Conservation (phyloP, 2,888 invertebrate species). For the Habrosyne pyritoides region DNA sequence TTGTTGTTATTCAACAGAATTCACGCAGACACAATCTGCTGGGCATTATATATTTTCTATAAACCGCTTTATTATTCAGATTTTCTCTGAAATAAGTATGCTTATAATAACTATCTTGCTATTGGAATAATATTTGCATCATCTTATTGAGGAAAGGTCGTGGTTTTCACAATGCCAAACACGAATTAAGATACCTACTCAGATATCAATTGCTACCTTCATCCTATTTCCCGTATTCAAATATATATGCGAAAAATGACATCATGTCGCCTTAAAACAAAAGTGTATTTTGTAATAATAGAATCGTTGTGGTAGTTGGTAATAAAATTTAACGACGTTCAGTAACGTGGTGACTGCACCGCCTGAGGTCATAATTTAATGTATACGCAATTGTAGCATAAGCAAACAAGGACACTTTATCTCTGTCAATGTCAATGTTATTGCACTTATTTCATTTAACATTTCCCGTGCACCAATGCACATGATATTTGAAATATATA, state of each 20-base stretch:
- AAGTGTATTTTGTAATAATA: constrained; percentile 32
- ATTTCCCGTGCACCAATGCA: constrained; percentile 11
- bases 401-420: constrained; percentile 30
- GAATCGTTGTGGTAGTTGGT: constrained; percentile 39
- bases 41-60: no score
- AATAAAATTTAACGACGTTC: constrained; percentile 58
- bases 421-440: constrained; percentile 36
- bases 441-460: constrained; percentile 13
- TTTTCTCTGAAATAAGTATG: no score
- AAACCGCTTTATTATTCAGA: no score
- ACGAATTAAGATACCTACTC: constrained; percentile 24
- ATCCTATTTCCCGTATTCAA: constrained; percentile 25
- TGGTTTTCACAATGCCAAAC: constrained; percentile 10
- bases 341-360: constrained; percentile 41
- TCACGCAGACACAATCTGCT: constrained; percentile 27
- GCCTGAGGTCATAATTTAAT: constrained; percentile 47
- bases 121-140: not conserved
- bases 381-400: constrained; percentile 28
- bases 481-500: not conserved
- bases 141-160: not conserved
- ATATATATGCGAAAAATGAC: constrained; percentile 46
- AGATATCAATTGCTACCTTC: constrained; percentile 36
- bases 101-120: no score
- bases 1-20: constrained; percentile 36
- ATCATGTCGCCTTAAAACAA: constrained; percentile 47